These are phyloP conservation scores for Andricus grossulariae DNA, from an alignment of 1,140 invertebrate genomes.

Conservation along the genomic window DNA sequence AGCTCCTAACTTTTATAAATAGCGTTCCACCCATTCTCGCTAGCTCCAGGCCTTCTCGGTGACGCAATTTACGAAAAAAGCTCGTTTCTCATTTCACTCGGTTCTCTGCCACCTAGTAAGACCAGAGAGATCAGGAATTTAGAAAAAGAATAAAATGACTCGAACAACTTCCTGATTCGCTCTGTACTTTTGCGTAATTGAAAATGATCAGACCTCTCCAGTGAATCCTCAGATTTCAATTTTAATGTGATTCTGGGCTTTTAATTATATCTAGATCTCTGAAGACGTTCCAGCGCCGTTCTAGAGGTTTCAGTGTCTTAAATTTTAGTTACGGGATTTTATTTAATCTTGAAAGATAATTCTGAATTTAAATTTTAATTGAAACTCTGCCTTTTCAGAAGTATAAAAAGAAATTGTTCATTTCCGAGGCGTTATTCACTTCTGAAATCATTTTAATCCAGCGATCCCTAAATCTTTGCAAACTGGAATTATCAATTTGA, in stretches of 20 bases:
- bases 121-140: constrained; percentile 38
- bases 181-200: constrained; percentile 59
- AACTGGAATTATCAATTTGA: too few species aligned
- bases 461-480: too few species aligned
- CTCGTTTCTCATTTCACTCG: constrained; percentile 65
- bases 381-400: background rate
- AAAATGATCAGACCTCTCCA: constrained; percentile 43
- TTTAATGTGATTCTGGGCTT: background rate
- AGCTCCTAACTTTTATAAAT: constrained; percentile 71
- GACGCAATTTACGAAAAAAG: constrained; percentile 68
- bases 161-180: constrained; percentile 10
- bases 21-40: constrained; percentile 51
- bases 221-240: constrained; percentile 10
- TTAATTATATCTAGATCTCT: constrained; percentile 7
- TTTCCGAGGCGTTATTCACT: too few species aligned
- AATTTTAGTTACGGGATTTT: background rate
- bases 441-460: too few species aligned
- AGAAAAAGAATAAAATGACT: constrained; percentile 25
- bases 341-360: constrained; percentile 8
- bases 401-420: background rate
- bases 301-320: background rate
- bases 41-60: constrained; percentile 47
- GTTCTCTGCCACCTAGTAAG: constrained; percentile 47
- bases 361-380: constrained; percentile 3
- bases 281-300: background rate